Conservation (phyloP, 2,797 vertebrate species). For the Periophthalmus magnuspinnatus region DNA sequence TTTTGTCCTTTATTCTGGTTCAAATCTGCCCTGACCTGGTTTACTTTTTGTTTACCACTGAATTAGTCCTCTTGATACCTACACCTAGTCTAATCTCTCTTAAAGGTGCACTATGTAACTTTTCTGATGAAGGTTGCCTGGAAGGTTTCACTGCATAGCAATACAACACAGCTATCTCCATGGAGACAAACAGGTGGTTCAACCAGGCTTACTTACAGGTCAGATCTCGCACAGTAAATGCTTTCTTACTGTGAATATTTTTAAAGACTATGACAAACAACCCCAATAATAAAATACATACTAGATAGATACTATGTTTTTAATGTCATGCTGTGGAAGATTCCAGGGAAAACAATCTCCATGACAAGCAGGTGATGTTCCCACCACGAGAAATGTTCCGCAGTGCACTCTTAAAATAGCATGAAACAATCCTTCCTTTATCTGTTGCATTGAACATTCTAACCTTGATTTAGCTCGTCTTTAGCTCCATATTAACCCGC, state of each 20-base stretch:
- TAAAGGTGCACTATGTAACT: neutral
- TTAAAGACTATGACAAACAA: too few relatives aligned
- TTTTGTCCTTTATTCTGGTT: neutral
- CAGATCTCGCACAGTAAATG: neutral
- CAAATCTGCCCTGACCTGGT: neutral
- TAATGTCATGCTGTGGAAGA: too few relatives aligned
- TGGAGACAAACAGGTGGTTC: neutral
- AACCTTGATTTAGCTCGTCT: neutral
- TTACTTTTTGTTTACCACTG: neutral
- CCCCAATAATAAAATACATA: too few relatives aligned
- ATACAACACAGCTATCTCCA: neutral
- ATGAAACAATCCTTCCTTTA: neutral
- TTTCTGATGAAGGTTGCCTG: neutral
- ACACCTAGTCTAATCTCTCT: too few relatives aligned
- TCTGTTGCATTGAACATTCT: neutral
- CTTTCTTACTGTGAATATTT: too few relatives aligned
- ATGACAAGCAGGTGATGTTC: too few relatives aligned
- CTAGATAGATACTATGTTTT: too few relatives aligned
- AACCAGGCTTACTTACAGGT: neutral
- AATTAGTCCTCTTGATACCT: neutral
- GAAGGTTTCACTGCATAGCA: neutral
- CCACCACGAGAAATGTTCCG: neutral
- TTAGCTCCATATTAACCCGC: slow-evolving; percentile 60
- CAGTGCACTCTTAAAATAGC: too few relatives aligned
- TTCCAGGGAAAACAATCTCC: too few relatives aligned